These are phyloP conservation scores for Rhineura floridana DNA, from an alignment of 2,113 vertebrate genomes.

Conservation along the genomic window DNA sequence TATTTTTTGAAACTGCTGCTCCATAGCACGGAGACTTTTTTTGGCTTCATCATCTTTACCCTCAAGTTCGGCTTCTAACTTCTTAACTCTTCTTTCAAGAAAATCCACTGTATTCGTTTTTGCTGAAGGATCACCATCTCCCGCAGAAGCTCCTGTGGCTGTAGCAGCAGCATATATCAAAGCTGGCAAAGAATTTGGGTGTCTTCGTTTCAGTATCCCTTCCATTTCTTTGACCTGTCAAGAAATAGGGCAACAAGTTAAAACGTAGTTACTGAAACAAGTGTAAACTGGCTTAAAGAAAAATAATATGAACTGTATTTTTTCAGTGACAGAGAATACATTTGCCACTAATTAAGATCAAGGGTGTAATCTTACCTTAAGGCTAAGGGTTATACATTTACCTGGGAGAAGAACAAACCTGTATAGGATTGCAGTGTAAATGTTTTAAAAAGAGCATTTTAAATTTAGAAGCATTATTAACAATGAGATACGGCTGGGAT, in stretches of 20 bases:
- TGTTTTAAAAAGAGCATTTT: neutral
- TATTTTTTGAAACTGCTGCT: conserved; percentile 90
- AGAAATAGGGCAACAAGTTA: conserved; percentile 36
- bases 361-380: too few species aligned
- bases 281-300: neutral
- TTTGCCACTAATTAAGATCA: neutral
- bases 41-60: conserved; percentile 90
- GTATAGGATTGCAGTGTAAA: neutral
- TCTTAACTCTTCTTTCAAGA: conserved; percentile 87
- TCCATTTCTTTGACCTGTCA: conserved; percentile 93
- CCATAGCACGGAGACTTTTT: conserved; percentile 86
- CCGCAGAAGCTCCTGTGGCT: conserved; percentile 67
- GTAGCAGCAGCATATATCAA: conserved; percentile 87
- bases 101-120: conserved; percentile 75
- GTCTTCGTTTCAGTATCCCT: conserved; percentile 83
- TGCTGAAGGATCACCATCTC: conserved; percentile 46
- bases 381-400: too few species aligned
- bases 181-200: conserved; percentile 92
- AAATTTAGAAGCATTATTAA: neutral
- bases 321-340: neutral
- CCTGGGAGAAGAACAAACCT: too few species aligned
- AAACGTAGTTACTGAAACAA: neutral
- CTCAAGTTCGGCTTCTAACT: conserved; percentile 90
- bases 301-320: neutral
- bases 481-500: too few species aligned